Evolutionary conservation across 2,888 invertebrate genomes (phyloP).

Genomic region (Xylocampa areola): DNA sequence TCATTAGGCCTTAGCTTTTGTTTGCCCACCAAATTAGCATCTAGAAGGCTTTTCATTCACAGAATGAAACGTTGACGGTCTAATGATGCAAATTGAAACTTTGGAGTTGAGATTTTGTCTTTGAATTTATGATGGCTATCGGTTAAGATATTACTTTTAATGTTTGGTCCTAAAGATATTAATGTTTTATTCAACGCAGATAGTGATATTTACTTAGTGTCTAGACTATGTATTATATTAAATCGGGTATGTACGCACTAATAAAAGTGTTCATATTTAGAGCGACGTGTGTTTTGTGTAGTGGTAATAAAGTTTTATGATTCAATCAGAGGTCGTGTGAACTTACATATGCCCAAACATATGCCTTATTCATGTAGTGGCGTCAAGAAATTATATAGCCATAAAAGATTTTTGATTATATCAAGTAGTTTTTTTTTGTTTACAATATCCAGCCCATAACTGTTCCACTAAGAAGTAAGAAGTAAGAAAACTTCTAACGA

Average conservation of each 20-base stretch:
- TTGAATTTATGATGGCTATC: constrained; percentile 42
- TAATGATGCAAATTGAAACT: constrained; percentile 81
- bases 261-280: constrained; percentile 12
- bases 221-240: constrained; percentile 38
- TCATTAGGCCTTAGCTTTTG: constrained; percentile 87
- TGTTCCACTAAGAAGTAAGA: too few relatives aligned
- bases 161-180: constrained; percentile 11
- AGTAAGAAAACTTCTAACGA: too few relatives aligned
- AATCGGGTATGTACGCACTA: constrained; percentile 4
- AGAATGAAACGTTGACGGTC: constrained; percentile 71
- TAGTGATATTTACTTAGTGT: constrained; percentile 26
- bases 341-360: too few relatives aligned
- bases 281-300: not conserved
- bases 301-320: constrained; percentile 18
- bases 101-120: constrained; percentile 63
- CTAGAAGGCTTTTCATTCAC: constrained; percentile 79
- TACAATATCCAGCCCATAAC: too few relatives aligned
- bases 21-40: constrained; percentile 88
- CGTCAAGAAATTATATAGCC: too few relatives aligned
- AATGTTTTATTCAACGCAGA: constrained; percentile 13
- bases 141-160: constrained; percentile 18
- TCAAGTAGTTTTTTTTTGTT: too few relatives aligned
- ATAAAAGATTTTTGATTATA: too few relatives aligned
- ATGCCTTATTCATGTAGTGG: too few relatives aligned
- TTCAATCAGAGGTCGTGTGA: constrained; percentile 23